Evolutionary conservation across 2,113 vertebrate genomes (phyloP).

Genomic region (Chascanopsetta lugubris): DNA sequence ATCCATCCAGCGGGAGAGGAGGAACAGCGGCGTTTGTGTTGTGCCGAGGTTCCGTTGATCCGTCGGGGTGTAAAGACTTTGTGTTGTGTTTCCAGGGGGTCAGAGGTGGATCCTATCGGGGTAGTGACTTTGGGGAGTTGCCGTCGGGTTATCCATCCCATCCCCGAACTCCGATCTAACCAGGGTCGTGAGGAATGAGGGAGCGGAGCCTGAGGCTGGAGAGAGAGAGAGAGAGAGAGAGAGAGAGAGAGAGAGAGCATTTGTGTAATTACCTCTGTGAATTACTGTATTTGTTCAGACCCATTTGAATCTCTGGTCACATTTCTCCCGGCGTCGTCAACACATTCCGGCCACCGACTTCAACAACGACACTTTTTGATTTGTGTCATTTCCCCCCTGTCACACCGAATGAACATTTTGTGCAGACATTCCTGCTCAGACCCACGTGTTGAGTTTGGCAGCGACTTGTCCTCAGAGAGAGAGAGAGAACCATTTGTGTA

Average conservation of each 20-base stretch:
- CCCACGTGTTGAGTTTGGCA: neutral
- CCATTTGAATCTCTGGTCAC: neutral
- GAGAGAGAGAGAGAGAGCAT: too few relatives aligned
- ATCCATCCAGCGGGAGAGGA: conserved; percentile 4
- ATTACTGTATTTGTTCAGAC: conserved; percentile 1
- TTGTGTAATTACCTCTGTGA: neutral
- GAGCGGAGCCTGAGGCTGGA: neutral
- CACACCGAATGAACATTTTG: neutral
- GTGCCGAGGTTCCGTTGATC: conserved; percentile 21
- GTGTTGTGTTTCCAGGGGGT: conserved; percentile 23
- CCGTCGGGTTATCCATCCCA: neutral
- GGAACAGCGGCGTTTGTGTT: conserved; percentile 9
- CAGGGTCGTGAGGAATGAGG: neutral
- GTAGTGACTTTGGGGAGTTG: conserved; percentile 1
- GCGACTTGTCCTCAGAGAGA: neutral
- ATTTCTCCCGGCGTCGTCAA: neutral
- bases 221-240: conserved; percentile 7
- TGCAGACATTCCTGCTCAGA: neutral
- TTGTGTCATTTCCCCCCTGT: neutral
- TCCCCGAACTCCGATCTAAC: conserved; percentile 29
- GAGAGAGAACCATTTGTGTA: too few relatives aligned
- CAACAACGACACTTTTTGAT: neutral
- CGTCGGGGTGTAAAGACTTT: conserved; percentile 1
- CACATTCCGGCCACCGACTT: neutral
- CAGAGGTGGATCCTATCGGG: conserved; percentile 20